Base-by-base conservation (phyloP, 2,113 vertebrate genomes). In the Proteles cristata region DNA sequence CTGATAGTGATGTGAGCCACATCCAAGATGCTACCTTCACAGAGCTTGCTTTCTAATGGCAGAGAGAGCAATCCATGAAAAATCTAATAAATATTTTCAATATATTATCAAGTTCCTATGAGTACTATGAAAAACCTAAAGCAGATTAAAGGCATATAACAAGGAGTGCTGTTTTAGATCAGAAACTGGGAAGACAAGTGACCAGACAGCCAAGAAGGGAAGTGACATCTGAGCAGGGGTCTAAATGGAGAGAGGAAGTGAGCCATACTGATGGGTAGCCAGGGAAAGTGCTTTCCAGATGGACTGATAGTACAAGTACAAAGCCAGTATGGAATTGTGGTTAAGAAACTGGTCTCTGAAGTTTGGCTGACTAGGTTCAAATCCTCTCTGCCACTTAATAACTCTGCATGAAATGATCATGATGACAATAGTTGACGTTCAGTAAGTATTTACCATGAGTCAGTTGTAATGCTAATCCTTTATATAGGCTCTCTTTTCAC, bases 1-100 rank as follows among this genome's bases (percentile, higher is more conserved):
- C 26, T 58, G 19, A 7, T 55, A 73, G 5, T 7, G n/a, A 45
- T 9, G 5, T 15, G 14, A 96, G 68, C 23, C 21, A 79, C 50
- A 71, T 1, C 7, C 25, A 90, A 92, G 23, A 15, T 74, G 61
- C 31, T 61, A 26, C 11, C 31, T 93, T 93, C 69, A 66, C 6
- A 55, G 61, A 94, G 11, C 28, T 95, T 95, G 66, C 7, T 76
- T 93, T 89, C 86, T 89, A 33, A 26, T 69, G 28, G 61, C 39
- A 11, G 55, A 83, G 43, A 96, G 68, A 91, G n/a, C 17, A 82
- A 61, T 48, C 10, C 15, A 61, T 26, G 35, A 80, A 43, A 7
- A 97, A 63, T 91, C 28, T 73, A 82, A 55, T 88, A 39, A 73
- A 87, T 83, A 87, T 82, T 69, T 58, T 53, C 9, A 82, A 43